Evolutionary conservation across 1,140 invertebrate species (phyloP), one percentile per base, ranked within the genome.

Genomic region (Rhagoletis zephyria): DNA sequence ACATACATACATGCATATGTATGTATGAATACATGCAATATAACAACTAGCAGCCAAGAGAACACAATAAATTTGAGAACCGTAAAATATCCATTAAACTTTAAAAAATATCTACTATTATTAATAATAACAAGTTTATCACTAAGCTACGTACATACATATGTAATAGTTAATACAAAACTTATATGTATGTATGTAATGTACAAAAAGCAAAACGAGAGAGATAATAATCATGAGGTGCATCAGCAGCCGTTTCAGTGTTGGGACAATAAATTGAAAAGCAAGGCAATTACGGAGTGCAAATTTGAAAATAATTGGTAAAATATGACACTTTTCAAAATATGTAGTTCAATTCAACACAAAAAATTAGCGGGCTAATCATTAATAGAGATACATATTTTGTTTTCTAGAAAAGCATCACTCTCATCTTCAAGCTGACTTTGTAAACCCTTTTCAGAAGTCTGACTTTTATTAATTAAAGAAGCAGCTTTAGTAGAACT

Each of bases 191-290:
- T 56, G 74, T 56, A 81, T 56, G 74, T 81, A 81, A 56, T 81
- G 74, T 81, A 81, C 74, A 81, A 81, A 81, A 51, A 81, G 48
- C 74, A 81, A 81, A 81, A 81, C 74, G 48, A 81, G 42, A 81
- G 51, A 56, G 74, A 81, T 81, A 81, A 81, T 81, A 81, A 81
- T 81, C 74, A 30, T 30, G 48, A 81, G 88, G 91, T 91, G 89
- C 91, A 91, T 91, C 30, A 61, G 91, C 91, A 90, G 90, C 89
- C 89, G 90, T 90, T 51, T 51, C 74, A 81, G 74, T 16, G 61
- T 1, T n/a, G 12, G 61, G 90, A 30, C 30, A 60, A 90, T 91
- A 91, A 91, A 91, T 91, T 90, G 91, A 90, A 91, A 91, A 88
- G 89, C 90, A 91, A 91, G 88, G 89, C 90, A 91, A 59, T 85